Evolutionary conservation across 2,113 vertebrate genomes (phyloP), one percentile per base, ranked within the genome.

Genomic region (Connochaetes taurinus): DNA sequence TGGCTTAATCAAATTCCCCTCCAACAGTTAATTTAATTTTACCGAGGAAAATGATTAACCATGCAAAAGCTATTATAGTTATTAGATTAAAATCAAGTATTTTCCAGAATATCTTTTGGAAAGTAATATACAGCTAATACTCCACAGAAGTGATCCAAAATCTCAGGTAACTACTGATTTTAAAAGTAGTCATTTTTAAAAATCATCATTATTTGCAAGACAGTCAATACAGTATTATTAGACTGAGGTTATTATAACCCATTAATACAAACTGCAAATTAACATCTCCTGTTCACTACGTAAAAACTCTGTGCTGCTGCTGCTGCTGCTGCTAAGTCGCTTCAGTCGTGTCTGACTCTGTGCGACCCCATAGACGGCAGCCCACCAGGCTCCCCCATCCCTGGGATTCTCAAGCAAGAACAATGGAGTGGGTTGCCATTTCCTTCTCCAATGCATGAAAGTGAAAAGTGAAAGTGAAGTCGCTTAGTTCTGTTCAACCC

Each of bases 11-110:
- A 85, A 58, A 95, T 94, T 96, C 33, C 31, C 15, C 31, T 89
- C 58, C 47, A 90, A 93, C 5, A 91, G 53, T 87, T 90, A 90
- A 87, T 91, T 76, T 52, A 55, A 71, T 93, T 95, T 91, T 93
- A 81, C 78, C 40, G 36, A 87, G 90, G 36, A 87, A 16, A 98
- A 86, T 83, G 76, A 85, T 95, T 90, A 90, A 82, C 47, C 58
- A 91, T 80, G 50, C 55, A 94, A 95, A 80, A 87, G 19, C 47
- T 95, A 23, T 43, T 55, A 33, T 12, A 82, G 88, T 25, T 91
- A 64, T 94, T 88, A 83, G 43, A 78, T 53, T 78, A 89, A 94
- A 89, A 81, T 92, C 19, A 62, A 31, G 50, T 91, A 94, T 94
- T 53, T 85, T 94, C 83, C 6, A 95, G 83, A 94, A 67, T 71